Evolutionary conservation across 1,140 invertebrate species (phyloP).

Genomic region (Caenorhabditis briggsae): DNA sequence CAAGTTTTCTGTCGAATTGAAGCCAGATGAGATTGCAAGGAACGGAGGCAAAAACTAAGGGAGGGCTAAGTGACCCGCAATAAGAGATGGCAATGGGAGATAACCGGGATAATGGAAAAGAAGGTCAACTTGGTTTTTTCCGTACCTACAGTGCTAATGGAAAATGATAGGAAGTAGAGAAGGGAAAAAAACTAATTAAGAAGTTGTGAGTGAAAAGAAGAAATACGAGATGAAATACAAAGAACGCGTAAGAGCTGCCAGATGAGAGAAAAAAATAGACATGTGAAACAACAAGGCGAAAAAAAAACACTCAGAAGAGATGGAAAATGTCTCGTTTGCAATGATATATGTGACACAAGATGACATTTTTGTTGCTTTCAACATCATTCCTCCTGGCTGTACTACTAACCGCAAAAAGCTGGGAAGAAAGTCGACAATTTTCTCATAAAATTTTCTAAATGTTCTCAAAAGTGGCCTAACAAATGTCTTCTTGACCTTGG

Average conservation of each 20-base stretch:
- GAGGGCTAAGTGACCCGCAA: slow-evolving; percentile 47
- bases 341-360: slow-evolving; percentile 43
- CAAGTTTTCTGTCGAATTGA: slow-evolving; percentile 48
- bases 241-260: not conserved
- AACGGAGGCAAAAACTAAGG: not conserved
- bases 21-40: not conserved
- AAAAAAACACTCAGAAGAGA: not conserved
- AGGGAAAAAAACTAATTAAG: not conserved
- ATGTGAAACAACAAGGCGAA: not conserved
- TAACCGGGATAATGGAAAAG: not conserved
- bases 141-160: not conserved
- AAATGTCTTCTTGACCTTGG: slow-evolving; percentile 39
- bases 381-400: slow-evolving; percentile 10
- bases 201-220: not conserved
- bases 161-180: not conserved
- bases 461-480: slow-evolving; percentile 19
- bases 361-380: slow-evolving; percentile 52
- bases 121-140: slow-evolving; percentile 11
- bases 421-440: not conserved
- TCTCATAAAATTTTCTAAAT: not conserved
- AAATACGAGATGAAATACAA: not conserved
- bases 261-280: slow-evolving; percentile 3
- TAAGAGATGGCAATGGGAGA: slow-evolving; percentile 14
- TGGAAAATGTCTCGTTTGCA: not conserved
- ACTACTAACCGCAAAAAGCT: slow-evolving; percentile 29